Percentiles rank a stretch among this genome's conserved stretches.
These are phyloP conservation scores for Ornithorhynchus anatinus DNA, from an alignment of 2,113 vertebrate genomes.

Conservation along the genomic window DNA sequence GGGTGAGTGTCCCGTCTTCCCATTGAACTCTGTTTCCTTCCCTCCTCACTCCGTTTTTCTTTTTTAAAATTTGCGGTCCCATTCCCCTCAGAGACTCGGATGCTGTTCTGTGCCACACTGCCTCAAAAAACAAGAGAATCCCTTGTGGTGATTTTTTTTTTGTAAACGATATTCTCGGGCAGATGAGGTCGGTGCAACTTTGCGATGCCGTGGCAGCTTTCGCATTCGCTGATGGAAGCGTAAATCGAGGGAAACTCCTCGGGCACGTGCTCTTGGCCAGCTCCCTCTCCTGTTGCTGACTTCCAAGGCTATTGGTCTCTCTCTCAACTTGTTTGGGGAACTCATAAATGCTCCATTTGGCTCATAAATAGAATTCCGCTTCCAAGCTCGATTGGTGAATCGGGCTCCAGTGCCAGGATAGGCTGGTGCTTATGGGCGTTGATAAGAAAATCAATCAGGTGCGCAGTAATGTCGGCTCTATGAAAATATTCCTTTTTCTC, in stretches of 20 bases:
- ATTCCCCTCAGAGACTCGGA: not conserved
- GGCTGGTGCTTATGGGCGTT: no score
- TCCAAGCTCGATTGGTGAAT: no score
- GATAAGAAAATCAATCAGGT: no score
- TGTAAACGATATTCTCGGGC: not conserved
- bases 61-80: not conserved
- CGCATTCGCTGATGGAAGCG: not conserved
- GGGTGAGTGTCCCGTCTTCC: conserved; percentile 37
- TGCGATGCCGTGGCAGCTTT: not conserved
- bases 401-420: no score
- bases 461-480: no score
- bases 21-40: not conserved
- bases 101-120: not conserved
- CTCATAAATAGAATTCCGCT: no score
- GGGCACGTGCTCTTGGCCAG: not conserved
- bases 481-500: no score
- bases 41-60: no score
- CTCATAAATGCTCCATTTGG: no score
- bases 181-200: not conserved
- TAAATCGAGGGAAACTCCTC: not conserved
- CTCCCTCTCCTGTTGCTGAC: not conserved
- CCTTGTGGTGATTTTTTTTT: not conserved
- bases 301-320: not conserved
- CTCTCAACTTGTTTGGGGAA: no score
- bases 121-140: not conserved